Conservation (phyloP, 2,113 vertebrate genomes). For the Antennarius striatus region DNA sequence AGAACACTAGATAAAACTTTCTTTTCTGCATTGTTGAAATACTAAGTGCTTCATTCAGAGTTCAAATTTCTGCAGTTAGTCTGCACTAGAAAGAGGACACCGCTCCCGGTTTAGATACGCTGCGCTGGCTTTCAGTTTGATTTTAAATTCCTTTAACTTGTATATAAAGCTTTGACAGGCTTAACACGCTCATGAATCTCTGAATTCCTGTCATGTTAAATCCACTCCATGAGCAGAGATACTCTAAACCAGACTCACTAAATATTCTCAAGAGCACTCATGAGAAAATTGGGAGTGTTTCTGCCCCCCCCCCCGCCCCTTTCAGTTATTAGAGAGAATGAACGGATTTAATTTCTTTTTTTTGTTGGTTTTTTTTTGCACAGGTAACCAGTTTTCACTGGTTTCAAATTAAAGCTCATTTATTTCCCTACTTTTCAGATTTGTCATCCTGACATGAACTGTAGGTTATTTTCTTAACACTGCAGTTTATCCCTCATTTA, state of each 20-base stretch:
- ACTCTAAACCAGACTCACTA: slow-evolving; percentile 35
- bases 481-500: background rate
- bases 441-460: background rate
- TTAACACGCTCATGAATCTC: slow-evolving; percentile 48
- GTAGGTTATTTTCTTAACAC: no score
- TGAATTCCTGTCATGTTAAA: slow-evolving; percentile 57
- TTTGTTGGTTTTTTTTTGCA: slow-evolving; percentile 27
- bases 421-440: background rate
- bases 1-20: slow-evolving; percentile 27
- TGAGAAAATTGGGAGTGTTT: slow-evolving; percentile 34
- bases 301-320: slow-evolving; percentile 16
- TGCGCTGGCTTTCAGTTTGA: slow-evolving; percentile 20
- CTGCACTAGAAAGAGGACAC: slow-evolving; percentile 24
- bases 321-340: slow-evolving; percentile 26
- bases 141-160: slow-evolving; percentile 54
- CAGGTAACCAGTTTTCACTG: background rate
- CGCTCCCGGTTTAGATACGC: slow-evolving; percentile 28
- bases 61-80: slow-evolving; percentile 31
- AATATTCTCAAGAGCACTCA: slow-evolving; percentile 43
- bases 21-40: slow-evolving; percentile 7
- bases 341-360: slow-evolving; percentile 13
- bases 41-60: slow-evolving; percentile 11
- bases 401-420: slow-evolving; percentile 8
- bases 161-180: slow-evolving; percentile 54
- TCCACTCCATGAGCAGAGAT: slow-evolving; percentile 43